These are phyloP conservation scores for Orthosia cruda DNA, from an alignment of 2,888 invertebrate genomes.

Conservation along the genomic window DNA sequence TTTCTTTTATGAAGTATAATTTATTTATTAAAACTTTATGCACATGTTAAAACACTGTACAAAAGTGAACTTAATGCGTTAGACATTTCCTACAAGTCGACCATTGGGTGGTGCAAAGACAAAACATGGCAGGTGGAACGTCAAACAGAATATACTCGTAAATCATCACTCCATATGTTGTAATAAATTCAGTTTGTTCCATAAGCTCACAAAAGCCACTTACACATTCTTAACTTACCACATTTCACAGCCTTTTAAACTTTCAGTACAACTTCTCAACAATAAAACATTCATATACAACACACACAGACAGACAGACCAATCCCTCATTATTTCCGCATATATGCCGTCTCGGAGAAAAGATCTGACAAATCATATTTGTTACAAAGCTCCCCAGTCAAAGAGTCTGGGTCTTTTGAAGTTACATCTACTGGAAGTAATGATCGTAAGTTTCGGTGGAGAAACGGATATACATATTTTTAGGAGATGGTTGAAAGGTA, in stretches of 20 bases:
- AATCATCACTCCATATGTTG: no score
- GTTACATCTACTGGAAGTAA: conserved; percentile 38
- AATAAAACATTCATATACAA: conserved; percentile 7
- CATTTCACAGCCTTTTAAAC: conserved; percentile 21
- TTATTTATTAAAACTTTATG: no score
- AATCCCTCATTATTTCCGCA: conserved; percentile 37
- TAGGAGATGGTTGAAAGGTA: neutral
- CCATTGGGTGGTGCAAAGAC: no score
- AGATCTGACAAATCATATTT: conserved; percentile 53
- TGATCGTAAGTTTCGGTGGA: conserved; percentile 21
- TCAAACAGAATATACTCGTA: no score
- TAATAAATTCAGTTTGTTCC: no score
- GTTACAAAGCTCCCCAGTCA: conserved; percentile 50
- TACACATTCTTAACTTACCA: neutral
- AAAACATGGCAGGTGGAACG: no score
- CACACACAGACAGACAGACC: neutral
- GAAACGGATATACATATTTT: conserved; percentile 26
- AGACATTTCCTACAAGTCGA: no score
- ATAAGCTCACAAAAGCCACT: neutral
- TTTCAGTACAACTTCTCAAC: conserved; percentile 6
- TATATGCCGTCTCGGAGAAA: neutral
- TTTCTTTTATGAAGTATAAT: no score
- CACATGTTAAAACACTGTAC: no score
- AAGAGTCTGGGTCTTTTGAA: conserved; percentile 49
- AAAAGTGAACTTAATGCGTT: no score